These are phyloP conservation scores for Fissipunctia ypsillon DNA, from an alignment of 2,888 invertebrate genomes.

Conservation along the genomic window DNA sequence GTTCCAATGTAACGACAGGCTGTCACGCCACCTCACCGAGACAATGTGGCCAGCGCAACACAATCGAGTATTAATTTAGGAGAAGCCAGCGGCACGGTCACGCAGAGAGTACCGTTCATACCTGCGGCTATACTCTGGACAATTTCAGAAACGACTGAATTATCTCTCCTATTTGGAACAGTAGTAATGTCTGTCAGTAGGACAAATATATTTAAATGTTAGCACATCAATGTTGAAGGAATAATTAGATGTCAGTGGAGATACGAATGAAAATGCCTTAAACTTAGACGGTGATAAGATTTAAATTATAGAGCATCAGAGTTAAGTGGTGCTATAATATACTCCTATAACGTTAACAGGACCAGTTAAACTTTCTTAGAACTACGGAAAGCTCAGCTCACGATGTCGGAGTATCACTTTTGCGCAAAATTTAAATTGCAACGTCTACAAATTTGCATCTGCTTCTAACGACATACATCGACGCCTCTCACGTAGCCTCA, in stretches of 20 bases:
- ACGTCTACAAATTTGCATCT: conserved; percentile 73
- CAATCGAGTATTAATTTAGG: conserved; percentile 85
- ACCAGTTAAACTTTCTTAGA: conserved; percentile 67
- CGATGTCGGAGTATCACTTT: conserved; percentile 66
- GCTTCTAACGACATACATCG: conserved; percentile 71
- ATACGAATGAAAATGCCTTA: conserved; percentile 46
- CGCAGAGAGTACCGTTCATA: conserved; percentile 82
- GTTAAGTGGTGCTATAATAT: conserved; percentile 62
- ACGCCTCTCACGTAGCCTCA: conserved; percentile 69
- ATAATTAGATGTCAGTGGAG: conserved; percentile 39
- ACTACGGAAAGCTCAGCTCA: conserved; percentile 67
- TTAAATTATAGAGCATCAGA: conserved; percentile 71
- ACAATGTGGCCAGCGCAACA: conserved; percentile 80
- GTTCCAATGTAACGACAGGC: conserved; percentile 81
- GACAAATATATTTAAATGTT: conserved; percentile 61
- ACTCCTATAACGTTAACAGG: conserved; percentile 67
- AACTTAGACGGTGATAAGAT: conserved; percentile 63
- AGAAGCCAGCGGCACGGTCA: conserved; percentile 83
- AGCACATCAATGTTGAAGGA: conserved; percentile 42
- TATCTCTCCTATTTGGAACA: conserved; percentile 76
- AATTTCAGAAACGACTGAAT: conserved; percentile 80
- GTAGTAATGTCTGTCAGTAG: conserved; percentile 78
- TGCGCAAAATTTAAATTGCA: conserved; percentile 69
- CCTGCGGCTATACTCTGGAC: conserved; percentile 81
- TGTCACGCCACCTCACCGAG: conserved; percentile 79